phyloP scores from a whole-genome alignment of 1,140 invertebrate species.

The Marisa cornuarietis region DNA sequence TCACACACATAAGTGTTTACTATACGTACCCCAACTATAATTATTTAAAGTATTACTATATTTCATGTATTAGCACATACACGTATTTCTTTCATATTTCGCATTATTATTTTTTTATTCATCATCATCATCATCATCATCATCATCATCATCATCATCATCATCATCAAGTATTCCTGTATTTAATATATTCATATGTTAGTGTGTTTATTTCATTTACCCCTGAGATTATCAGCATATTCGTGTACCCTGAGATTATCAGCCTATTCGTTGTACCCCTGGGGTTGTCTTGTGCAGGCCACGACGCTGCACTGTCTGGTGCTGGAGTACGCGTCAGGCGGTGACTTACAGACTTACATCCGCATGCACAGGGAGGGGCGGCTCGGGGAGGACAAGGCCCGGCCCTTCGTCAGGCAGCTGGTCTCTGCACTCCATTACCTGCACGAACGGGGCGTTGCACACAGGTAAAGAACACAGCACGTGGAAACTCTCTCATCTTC shows the following conservation, averaged over 20 bases:
- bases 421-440: slow-evolving; percentile 76
- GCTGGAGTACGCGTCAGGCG: slow-evolving; percentile 75
- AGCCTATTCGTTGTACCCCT: background rate
- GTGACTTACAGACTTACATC: slow-evolving; percentile 75
- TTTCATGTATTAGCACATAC: too few species aligned
- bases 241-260: background rate
- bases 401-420: slow-evolving; percentile 73
- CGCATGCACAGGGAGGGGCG: slow-evolving; percentile 70
- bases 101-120: too few species aligned
- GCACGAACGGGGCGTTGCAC: slow-evolving; percentile 75
- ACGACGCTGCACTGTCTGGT: slow-evolving; percentile 74
- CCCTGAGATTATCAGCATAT: background rate
- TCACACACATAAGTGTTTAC: too few species aligned
- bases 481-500: background rate
- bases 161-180: too few species aligned
- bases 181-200: too few species aligned
- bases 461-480: slow-evolving; percentile 69
- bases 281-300: slow-evolving; percentile 45
- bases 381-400: slow-evolving; percentile 72
- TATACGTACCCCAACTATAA: too few species aligned
- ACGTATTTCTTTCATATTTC: too few species aligned
- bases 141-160: too few species aligned
- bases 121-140: too few species aligned
- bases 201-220: too few species aligned
- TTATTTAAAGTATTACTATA: too few species aligned